A percentile compares a stretch with the other conserved stretches of the same genome.
Evolutionary conservation across 2,113 vertebrate genomes (phyloP).

Genomic region (Labeo catla): DNA sequence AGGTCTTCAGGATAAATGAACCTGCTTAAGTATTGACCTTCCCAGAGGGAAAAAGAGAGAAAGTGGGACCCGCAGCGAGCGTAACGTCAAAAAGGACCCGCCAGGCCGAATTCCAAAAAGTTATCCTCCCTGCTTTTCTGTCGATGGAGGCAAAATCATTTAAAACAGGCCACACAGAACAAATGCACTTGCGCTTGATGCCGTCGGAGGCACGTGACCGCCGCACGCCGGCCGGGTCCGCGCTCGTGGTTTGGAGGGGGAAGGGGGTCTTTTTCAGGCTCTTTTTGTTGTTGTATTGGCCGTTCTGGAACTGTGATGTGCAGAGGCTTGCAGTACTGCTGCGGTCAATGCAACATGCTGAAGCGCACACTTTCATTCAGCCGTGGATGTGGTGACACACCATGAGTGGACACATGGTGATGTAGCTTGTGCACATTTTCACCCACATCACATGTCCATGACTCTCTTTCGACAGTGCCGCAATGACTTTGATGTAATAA

Average conservation of each 20-base stretch:
- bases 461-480: background rate
- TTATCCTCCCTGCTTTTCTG: slow-evolving; percentile 80
- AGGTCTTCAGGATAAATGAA: slow-evolving; percentile 69
- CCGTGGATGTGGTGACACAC: background rate
- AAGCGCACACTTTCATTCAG: slow-evolving; percentile 78
- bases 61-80: slow-evolving; percentile 67
- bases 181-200: slow-evolving; percentile 69
- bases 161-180: slow-evolving; percentile 70
- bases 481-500: background rate
- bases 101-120: slow-evolving; percentile 79
- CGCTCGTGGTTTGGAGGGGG: slow-evolving; percentile 47
- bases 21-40: slow-evolving; percentile 67
- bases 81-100: slow-evolving; percentile 73
- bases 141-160: slow-evolving; percentile 82
- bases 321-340: slow-evolving; percentile 76
- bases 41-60: slow-evolving; percentile 68
- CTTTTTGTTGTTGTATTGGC: slow-evolving; percentile 71
- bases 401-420: background rate
- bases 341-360: slow-evolving; percentile 79
- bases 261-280: background rate
- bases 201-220: slow-evolving; percentile 65
- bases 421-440: slow-evolving; percentile 14
- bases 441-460: background rate
- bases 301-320: slow-evolving; percentile 78
- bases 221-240: background rate